phyloP scores from a whole-genome alignment of 2,113 vertebrate species.

The Illadopsis cleaveri region DNA sequence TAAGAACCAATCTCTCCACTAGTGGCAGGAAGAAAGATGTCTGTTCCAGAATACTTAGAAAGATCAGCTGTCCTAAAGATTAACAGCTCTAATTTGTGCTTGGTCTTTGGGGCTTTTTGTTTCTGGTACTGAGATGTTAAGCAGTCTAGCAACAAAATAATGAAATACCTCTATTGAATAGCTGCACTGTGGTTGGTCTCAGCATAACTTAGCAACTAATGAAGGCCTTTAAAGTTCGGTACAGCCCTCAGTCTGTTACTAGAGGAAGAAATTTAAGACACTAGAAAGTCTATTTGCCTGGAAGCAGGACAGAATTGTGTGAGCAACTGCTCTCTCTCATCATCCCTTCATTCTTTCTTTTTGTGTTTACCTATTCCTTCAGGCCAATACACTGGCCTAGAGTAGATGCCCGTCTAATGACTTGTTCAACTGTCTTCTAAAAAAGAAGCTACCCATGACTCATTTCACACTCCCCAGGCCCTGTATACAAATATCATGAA shows the following conservation, averaged over 20 bases:
- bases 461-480: background rate
- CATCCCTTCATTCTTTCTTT: background rate
- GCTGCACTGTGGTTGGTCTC: conserved; percentile 14
- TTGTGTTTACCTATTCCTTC: background rate
- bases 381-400: background rate
- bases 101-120: background rate
- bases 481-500: background rate
- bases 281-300: background rate
- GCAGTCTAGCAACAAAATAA: conserved; percentile 4
- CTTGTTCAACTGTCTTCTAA: conserved; percentile 1
- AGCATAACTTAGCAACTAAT: conserved; percentile 28
- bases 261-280: conserved; percentile 9
- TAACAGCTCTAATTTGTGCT: conserved; percentile 1
- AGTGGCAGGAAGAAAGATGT: background rate
- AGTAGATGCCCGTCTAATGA: background rate
- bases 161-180: conserved; percentile 29
- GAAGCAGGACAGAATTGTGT: background rate
- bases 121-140: conserved; percentile 28
- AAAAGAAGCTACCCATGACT: background rate
- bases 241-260: background rate
- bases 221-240: conserved; percentile 34
- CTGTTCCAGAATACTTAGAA: background rate
- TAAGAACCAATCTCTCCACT: background rate
- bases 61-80: conserved; percentile 16
- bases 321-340: background rate